Conservation (phyloP, 2,797 vertebrate species). For the Uromys caudimaculatus region DNA sequence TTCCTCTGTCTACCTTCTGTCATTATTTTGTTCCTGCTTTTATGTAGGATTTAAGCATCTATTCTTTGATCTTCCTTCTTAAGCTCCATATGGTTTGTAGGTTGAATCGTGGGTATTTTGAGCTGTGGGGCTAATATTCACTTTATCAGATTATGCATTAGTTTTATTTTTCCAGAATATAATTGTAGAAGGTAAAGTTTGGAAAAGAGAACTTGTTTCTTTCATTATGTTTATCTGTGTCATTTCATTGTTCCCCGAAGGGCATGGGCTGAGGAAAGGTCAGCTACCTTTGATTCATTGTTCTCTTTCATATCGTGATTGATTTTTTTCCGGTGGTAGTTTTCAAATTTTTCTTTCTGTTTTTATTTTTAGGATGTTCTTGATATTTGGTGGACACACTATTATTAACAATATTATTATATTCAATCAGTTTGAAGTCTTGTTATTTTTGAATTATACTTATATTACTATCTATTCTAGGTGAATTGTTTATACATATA, state of each 20-base stretch:
- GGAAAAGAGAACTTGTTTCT: not conserved
- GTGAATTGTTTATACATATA: not conserved
- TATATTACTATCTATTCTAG: not conserved
- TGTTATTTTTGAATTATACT: not conserved
- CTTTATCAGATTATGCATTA: not conserved
- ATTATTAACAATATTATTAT: not conserved
- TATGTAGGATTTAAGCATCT: not conserved
- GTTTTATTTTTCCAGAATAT: not conserved
- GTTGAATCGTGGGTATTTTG: not conserved
- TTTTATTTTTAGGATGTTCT: not conserved
- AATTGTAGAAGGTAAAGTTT: not conserved
- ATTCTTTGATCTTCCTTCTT: not conserved
- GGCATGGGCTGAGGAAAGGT: not conserved
- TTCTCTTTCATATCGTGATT: not conserved
- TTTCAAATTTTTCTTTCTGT: not conserved
- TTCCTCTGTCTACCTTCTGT: not conserved
- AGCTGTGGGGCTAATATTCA: not conserved
- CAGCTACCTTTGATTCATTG: not conserved
- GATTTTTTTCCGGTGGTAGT: not conserved
- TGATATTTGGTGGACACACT: not conserved
- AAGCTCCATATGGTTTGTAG: not conserved
- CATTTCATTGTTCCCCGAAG: not conserved
- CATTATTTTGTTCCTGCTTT: not conserved
- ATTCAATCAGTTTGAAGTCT: not conserved
- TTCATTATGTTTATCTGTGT: not conserved